These are phyloP conservation scores for Engystomops pustulosus DNA, from an alignment of 2,113 vertebrate genomes.

Conservation along the genomic window DNA sequence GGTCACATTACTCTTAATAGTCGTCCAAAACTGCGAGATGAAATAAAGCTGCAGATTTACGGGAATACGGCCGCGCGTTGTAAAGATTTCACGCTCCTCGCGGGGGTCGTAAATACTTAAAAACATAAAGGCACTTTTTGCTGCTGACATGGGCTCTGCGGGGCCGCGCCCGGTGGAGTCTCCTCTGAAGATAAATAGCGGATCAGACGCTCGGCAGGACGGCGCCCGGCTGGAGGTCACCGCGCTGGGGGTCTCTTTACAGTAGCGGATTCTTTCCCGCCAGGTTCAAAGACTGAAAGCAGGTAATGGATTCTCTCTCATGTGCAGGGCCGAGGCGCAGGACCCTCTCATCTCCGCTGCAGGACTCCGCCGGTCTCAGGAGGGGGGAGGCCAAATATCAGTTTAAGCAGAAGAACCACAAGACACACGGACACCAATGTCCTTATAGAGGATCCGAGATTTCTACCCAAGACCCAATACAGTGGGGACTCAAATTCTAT, in stretches of 20 bases:
- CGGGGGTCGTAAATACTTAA: conserved; percentile 19
- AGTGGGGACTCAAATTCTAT: too few species aligned
- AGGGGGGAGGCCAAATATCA: neutral
- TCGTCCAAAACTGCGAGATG: neutral
- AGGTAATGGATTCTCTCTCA: conserved; percentile 9
- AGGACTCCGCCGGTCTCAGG: neutral
- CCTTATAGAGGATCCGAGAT: too few species aligned
- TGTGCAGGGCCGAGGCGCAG: neutral
- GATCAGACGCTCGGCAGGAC: neutral
- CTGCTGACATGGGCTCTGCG: neutral
- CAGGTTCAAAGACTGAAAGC: conserved; percentile 8
- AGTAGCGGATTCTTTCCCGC: neutral
- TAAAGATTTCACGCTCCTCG: neutral
- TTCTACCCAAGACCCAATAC: too few species aligned
- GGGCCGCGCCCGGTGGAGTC: neutral
- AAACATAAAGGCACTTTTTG: neutral
- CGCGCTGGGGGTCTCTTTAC: neutral
- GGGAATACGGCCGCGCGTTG: neutral
- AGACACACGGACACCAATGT: neutral
- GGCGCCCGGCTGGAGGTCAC: neutral
- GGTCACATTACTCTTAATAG: neutral
- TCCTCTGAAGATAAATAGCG: neutral
- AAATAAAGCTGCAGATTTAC: neutral
- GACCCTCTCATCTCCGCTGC: neutral
- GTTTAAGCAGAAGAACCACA: neutral